These are phyloP conservation scores for Nothoprocta perdicaria DNA, from an alignment of 2,113 vertebrate species.

Conservation along the genomic window DNA sequence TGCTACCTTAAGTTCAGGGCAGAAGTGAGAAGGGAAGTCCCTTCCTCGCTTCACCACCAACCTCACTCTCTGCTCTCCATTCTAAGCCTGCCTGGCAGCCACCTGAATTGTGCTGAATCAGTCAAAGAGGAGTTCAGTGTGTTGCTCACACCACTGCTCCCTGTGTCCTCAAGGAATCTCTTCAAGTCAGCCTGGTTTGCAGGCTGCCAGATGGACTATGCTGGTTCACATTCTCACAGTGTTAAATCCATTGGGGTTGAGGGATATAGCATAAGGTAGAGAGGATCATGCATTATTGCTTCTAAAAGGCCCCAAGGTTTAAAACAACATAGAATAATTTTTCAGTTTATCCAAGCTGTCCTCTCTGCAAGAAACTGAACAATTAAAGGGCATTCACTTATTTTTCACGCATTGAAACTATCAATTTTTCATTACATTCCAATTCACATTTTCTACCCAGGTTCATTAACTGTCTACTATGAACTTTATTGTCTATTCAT, in stretches of 20 bases:
- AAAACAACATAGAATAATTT: slow-evolving; percentile 11
- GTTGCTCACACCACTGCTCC: background rate
- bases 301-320: background rate
- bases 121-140: background rate
- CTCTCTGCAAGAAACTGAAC: slow-evolving; percentile 59
- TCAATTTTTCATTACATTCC: slow-evolving; percentile 76
- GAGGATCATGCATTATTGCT: background rate
- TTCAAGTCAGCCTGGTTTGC: background rate
- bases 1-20: background rate
- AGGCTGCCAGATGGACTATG: background rate
- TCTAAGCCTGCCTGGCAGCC: background rate
- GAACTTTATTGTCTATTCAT: slow-evolving; percentile 73
- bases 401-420: slow-evolving; percentile 63
- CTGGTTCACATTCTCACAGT: background rate
- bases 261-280: background rate
- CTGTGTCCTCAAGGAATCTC: background rate
- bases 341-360: slow-evolving; percentile 57
- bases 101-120: background rate
- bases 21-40: background rate
- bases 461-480: slow-evolving; percentile 72
- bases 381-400: slow-evolving; percentile 73
- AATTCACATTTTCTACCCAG: slow-evolving; percentile 64
- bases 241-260: background rate
- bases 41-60: background rate
- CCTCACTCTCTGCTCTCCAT: background rate